Evolutionary conservation across 2,113 vertebrate genomes (phyloP).

Genomic region (Chloebia gouldiae): DNA sequence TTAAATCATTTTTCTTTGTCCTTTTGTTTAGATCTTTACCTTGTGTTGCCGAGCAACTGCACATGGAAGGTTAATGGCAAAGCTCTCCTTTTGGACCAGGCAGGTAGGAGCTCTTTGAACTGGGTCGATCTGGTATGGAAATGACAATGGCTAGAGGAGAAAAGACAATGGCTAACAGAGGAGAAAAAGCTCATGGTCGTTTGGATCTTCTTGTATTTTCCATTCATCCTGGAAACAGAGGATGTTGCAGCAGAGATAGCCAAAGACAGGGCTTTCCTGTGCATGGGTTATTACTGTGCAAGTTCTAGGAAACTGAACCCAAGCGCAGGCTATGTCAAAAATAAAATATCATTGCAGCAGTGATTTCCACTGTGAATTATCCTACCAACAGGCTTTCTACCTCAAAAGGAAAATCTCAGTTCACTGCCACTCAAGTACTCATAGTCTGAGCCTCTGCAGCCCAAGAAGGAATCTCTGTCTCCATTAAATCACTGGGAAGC

Average conservation of each 20-base stretch:
- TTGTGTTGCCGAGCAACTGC: slow-evolving; percentile 57
- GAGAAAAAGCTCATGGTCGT: not conserved
- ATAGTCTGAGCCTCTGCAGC: not conserved
- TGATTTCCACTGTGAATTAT: not conserved
- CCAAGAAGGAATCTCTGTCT: not conserved
- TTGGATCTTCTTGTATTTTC: not conserved
- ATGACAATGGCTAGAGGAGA: not conserved
- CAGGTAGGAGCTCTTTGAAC: not conserved
- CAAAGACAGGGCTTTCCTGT: not conserved
- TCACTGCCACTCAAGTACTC: not conserved
- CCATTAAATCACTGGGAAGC: not conserved
- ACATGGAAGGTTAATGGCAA: not conserved
- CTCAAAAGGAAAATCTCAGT: not conserved
- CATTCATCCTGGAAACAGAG: not conserved
- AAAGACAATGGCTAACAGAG: not conserved
- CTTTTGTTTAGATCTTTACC: slow-evolving; percentile 43
- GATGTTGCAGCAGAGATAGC: not conserved
- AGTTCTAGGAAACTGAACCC: not conserved
- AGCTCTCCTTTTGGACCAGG: not conserved
- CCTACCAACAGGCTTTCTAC: not conserved
- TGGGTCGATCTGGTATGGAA: not conserved
- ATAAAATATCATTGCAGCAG: not conserved
- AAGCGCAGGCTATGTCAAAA: not conserved
- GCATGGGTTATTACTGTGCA: not conserved
- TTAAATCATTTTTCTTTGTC: slow-evolving; percentile 19